Percentiles rank a stretch among this genome's conserved stretches.
These are phyloP conservation scores for Epinephelus cyanopodus DNA, from an alignment of 2,113 vertebrate species.

Conservation along the genomic window DNA sequence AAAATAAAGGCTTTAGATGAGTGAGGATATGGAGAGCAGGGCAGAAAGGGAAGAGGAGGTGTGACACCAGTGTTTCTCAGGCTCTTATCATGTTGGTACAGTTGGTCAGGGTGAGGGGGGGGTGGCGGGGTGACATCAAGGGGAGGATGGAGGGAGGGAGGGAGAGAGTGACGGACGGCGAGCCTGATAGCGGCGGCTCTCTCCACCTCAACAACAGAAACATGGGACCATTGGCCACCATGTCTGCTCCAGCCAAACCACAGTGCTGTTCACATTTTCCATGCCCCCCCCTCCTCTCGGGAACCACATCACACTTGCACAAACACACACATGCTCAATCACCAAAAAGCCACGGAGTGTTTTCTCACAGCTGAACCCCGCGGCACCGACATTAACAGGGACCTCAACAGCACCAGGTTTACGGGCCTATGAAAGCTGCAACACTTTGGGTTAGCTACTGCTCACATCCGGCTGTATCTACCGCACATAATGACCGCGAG, in stretches of 20 bases:
- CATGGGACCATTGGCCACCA: slow-evolving; percentile 38
- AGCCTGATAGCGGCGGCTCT: slow-evolving; percentile 58
- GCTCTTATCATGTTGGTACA: slow-evolving; percentile 81
- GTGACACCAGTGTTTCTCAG: slow-evolving; percentile 45
- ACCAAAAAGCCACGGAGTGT: slow-evolving; percentile 61
- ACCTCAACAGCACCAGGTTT: slow-evolving; percentile 59
- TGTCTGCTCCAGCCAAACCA: slow-evolving; percentile 58
- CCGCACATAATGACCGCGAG: slow-evolving; percentile 1
- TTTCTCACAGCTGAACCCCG: slow-evolving; percentile 56
- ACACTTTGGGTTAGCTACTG: slow-evolving; percentile 57
- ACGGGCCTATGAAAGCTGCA: slow-evolving; percentile 70
- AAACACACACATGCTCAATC: slow-evolving; percentile 50
- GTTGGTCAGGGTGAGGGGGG: slow-evolving; percentile 53
- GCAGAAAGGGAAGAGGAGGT: slow-evolving; percentile 24
- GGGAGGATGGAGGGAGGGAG: slow-evolving; percentile 17
- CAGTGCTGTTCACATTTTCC: slow-evolving; percentile 79
- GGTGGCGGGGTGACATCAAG: background rate
- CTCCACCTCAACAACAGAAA: slow-evolving; percentile 57
- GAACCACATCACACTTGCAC: slow-evolving; percentile 70
- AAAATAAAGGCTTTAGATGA: slow-evolving; percentile 62
- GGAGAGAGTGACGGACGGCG: slow-evolving; percentile 22
- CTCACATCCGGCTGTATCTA: slow-evolving; percentile 56
- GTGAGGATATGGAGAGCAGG: background rate
- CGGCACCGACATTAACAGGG: slow-evolving; percentile 42
- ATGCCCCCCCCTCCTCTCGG: slow-evolving; percentile 39